These are phyloP conservation scores for Drosophila ironensis DNA, from an alignment of 1,140 invertebrate genomes.

Conservation along the genomic window DNA sequence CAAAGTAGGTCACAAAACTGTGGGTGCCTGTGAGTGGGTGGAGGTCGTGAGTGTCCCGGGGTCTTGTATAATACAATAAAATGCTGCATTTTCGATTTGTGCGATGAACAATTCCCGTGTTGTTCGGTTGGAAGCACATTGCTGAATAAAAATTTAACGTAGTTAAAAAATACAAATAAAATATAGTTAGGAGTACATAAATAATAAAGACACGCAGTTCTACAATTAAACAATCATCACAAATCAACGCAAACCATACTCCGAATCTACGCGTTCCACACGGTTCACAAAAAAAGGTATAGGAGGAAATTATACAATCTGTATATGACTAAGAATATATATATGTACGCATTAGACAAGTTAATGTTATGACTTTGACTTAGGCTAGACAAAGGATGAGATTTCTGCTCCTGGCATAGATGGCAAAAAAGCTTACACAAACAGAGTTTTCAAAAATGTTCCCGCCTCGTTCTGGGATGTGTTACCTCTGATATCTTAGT, in stretches of 20 bases:
- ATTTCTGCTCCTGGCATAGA: conserved; percentile 65
- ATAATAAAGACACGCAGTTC: conserved; percentile 36
- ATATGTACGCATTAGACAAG: conserved; percentile 52
- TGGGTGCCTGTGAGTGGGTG: conserved; percentile 4
- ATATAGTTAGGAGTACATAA: conserved; percentile 2
- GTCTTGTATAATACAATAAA: conserved; percentile 69
- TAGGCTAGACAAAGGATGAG: conserved; percentile 62
- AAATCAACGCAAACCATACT: conserved; percentile 50
- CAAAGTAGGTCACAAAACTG: conserved; percentile 21
- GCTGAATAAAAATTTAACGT: conserved; percentile 12
- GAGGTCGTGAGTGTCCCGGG: conserved; percentile 9
- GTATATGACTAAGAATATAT: conserved; percentile 40
- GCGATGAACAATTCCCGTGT: conserved; percentile 60
- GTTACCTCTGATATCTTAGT: conserved; percentile 61
- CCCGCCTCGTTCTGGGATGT: conserved; percentile 4
- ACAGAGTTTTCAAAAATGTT: no score
- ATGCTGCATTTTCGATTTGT: conserved; percentile 46
- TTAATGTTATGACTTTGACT: conserved; percentile 75
- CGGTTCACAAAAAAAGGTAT: conserved; percentile 26
- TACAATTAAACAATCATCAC: conserved; percentile 67
- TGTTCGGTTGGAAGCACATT: conserved; percentile 63
- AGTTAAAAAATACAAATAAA: conserved; percentile 2
- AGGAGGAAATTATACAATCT: conserved; percentile 26
- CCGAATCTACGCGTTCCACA: conserved; percentile 16
- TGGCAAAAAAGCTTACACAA: conserved; percentile 61